phyloP scores from a whole-genome alignment of 2,888 invertebrate species.

The Pammene aurita region DNA sequence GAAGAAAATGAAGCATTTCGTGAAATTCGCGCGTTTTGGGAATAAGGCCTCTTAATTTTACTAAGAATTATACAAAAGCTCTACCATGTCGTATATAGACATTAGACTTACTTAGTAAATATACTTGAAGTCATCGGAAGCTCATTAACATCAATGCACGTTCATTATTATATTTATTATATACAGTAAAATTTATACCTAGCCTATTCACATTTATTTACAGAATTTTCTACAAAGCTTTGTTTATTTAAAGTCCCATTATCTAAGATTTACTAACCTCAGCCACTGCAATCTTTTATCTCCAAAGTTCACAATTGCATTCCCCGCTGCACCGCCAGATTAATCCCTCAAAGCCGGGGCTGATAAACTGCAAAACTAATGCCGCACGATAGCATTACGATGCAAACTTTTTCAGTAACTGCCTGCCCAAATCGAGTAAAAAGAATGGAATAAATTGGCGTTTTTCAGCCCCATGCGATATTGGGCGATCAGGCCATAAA shows the following conservation, averaged over 20 bases:
- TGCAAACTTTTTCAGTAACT: slow-evolving; percentile 81
- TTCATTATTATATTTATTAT: too few species aligned
- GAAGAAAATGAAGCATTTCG: too few species aligned
- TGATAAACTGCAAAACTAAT: slow-evolving; percentile 81
- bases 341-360: slow-evolving; percentile 80
- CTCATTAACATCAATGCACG: background rate
- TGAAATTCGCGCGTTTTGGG: too few species aligned
- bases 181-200: too few species aligned
- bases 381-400: slow-evolving; percentile 79
- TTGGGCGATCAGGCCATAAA: slow-evolving; percentile 71
- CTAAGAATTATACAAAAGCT: too few species aligned
- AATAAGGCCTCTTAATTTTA: too few species aligned
- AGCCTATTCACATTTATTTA: background rate
- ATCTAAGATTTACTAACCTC: slow-evolving; percentile 47
- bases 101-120: too few species aligned
- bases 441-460: slow-evolving; percentile 71
- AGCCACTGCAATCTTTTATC: slow-evolving; percentile 52
- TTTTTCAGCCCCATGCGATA: slow-evolving; percentile 66
- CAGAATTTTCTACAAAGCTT: slow-evolving; percentile 15
- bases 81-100: too few species aligned
- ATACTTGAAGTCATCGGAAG: background rate
- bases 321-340: slow-evolving; percentile 65
- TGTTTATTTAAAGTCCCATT: slow-evolving; percentile 26
- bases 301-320: slow-evolving; percentile 57
- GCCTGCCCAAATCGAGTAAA: slow-evolving; percentile 73